Evolutionary conservation across 1,140 invertebrate genomes (phyloP).

Genomic region (Trichogramma pretiosum): DNA sequence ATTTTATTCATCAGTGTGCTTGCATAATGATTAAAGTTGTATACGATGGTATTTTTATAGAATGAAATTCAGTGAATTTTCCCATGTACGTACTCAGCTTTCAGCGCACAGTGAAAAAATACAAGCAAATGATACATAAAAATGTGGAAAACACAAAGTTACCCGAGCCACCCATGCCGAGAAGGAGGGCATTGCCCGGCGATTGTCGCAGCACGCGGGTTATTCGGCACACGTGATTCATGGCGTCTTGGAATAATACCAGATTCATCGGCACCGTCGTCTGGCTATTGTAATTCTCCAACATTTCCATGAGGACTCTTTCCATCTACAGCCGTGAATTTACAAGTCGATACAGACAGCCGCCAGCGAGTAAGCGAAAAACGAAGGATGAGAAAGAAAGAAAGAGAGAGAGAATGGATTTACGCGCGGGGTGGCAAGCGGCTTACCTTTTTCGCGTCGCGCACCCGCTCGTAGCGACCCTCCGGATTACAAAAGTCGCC

Average conservation of each 20-base stretch:
- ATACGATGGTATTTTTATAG: too few species aligned
- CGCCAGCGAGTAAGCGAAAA: background rate
- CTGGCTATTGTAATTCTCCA: slow-evolving; percentile 61
- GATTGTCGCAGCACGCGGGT: slow-evolving; percentile 55
- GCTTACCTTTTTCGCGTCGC: slow-evolving; percentile 17
- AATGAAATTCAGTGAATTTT: too few species aligned
- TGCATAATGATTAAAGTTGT: too few species aligned
- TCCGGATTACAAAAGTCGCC: slow-evolving; percentile 22
- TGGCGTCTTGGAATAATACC: slow-evolving; percentile 60
- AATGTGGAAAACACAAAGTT: slow-evolving; percentile 58
- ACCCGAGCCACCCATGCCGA: slow-evolving; percentile 61
- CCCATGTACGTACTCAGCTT: too few species aligned
- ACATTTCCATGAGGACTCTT: slow-evolving; percentile 39
- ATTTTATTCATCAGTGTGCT: too few species aligned
- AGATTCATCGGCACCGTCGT: slow-evolving; percentile 60
- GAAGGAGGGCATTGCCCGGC: slow-evolving; percentile 49
- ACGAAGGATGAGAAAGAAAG: too few species aligned
- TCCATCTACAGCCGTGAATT: slow-evolving; percentile 25
- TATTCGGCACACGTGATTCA: slow-evolving; percentile 59
- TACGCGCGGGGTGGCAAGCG: too few species aligned
- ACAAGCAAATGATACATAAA: too few species aligned
- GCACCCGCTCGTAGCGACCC: slow-evolving; percentile 26
- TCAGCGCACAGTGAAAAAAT: too few species aligned
- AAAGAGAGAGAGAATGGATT: too few species aligned
- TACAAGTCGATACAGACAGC: background rate